Base-by-base conservation (phyloP, 2,888 invertebrate species). In the Nomada lathburiana region DNA sequence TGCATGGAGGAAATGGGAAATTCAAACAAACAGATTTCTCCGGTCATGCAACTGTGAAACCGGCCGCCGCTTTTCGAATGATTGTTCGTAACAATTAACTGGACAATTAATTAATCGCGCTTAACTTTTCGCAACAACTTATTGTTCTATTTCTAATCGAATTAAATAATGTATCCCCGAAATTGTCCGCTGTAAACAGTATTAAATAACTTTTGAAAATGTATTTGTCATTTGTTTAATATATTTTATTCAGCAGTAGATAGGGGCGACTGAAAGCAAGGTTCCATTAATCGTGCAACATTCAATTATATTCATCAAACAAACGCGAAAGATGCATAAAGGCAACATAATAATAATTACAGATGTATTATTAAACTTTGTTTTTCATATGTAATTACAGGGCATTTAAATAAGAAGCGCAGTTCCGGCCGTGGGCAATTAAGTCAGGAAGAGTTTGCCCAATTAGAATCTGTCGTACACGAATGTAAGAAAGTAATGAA, bases 401-500 rank as follows among this genome's bases (percentile, higher is more conserved):
- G 44, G 44, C 18, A 29, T 47, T 59, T 29, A 47, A 47, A 47
- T 59, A 29, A 50, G 7, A 36, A 36, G 50, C 29, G 9, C n/a
- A 50, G 20, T 20, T 70, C 11, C 59, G 59, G 60, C 36, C 36
- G 1, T 2, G 47, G 16, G 47, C 47, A 60, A 70, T 60, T 60
- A 70, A 60, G 50, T 36, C 29, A 47, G 29, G 3, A 50, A 70
- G 36, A 70, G 47, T 50, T 50, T 10, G 18, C 3, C 47, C 53
- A 70, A 70, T 60, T 70, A 60, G 50, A 60, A 60, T 70, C 50
- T 20, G 29, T 60, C 60, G 20, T 70, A 36, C 42, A 29, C 29
- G 20, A 70, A 70, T 60, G 16, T 18, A 70, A 60, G 29, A 70
- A 60, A 70, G 20, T 70, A 70, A 70, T 18, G 70, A 70, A 60